Conservation (phyloP, 2,797 vertebrate species). For the Lophotriccus pileatus region DNA sequence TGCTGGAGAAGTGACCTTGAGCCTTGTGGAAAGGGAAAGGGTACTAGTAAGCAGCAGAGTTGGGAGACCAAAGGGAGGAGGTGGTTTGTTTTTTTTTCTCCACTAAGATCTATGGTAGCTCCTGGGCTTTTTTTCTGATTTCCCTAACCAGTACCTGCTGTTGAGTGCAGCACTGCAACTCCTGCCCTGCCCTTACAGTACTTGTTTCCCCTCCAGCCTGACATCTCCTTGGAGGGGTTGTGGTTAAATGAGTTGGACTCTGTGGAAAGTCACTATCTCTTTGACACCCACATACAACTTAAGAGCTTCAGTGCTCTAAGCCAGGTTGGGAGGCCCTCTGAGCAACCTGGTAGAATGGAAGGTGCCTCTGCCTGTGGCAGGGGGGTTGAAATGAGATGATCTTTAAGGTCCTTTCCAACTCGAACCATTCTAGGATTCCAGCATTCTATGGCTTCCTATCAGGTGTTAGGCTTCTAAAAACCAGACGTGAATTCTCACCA, state of each 20-base stretch:
- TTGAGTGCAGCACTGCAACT: background rate
- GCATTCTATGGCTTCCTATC: background rate
- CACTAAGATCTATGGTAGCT: background rate
- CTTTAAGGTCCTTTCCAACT: background rate
- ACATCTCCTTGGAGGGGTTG: background rate
- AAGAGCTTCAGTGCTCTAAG: background rate
- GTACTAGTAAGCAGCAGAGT: background rate
- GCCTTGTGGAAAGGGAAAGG: background rate
- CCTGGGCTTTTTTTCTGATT: background rate
- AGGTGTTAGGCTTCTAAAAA: background rate
- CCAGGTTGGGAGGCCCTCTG: background rate
- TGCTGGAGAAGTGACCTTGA: background rate
- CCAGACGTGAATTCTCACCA: background rate
- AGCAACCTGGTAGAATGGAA: background rate
- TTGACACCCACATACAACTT: background rate
- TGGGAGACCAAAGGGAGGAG: background rate
- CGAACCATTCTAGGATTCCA: background rate
- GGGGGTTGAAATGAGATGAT: rapidly evolving
- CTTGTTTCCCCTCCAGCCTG: background rate
- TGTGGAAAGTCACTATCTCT: background rate
- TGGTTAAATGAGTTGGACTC: background rate
- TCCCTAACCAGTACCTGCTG: background rate
- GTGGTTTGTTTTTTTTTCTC: background rate
- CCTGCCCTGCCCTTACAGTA: background rate
- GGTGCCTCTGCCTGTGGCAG: no score